A percentile compares a stretch with the other conserved stretches of the same genome.
phyloP scores from a whole-genome alignment of 2,113 vertebrate genomes.

The Erpornis zantholeuca region DNA sequence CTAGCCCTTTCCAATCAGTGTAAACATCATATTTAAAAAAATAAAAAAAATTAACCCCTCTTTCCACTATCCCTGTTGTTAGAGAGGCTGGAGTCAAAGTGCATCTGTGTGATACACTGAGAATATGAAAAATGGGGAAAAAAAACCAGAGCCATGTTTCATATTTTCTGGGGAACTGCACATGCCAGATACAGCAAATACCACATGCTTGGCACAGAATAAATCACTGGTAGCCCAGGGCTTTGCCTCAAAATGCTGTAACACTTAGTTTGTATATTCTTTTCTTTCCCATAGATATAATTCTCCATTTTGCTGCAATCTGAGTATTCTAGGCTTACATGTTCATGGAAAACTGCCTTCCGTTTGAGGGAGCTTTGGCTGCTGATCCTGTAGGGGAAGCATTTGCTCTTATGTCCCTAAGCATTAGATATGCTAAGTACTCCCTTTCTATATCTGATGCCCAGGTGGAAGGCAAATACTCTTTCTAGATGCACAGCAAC shows the following conservation, averaged over 20 bases:
- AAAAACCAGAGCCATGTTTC: background rate
- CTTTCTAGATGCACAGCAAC: background rate
- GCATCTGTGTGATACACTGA: background rate
- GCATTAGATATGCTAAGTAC: background rate
- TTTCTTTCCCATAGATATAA: background rate
- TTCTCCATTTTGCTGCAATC: background rate
- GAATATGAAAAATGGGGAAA: background rate
- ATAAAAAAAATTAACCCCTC: background rate
- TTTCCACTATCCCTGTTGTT: background rate
- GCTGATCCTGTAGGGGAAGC: background rate
- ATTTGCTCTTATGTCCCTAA: background rate
- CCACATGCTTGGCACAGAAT: background rate
- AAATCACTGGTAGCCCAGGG: background rate
- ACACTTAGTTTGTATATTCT: background rate
- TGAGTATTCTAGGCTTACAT: background rate
- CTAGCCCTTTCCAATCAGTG: background rate
- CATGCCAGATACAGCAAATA: background rate
- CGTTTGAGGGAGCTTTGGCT: background rate
- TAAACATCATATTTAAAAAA: background rate
- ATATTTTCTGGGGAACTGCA: background rate
- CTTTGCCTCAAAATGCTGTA: background rate
- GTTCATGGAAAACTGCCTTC: background rate
- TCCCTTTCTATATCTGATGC: background rate
- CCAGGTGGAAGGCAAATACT: background rate
- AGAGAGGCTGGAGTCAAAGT: background rate